Evolutionary conservation across 2,888 invertebrate genomes (phyloP).

Genomic region (Alviniconcha strummeri): DNA sequence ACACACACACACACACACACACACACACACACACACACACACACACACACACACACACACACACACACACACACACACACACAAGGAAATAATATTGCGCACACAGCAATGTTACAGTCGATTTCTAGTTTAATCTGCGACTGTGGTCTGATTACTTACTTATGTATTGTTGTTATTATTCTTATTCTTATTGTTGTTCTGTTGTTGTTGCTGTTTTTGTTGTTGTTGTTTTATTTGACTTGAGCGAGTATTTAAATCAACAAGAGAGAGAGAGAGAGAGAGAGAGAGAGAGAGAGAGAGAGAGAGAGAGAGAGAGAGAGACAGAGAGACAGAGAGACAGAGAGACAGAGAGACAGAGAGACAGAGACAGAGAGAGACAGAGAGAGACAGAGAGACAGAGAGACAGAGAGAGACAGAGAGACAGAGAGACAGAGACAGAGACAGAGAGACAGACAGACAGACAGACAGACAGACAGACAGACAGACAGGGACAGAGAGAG

Average conservation of each 20-base stretch:
- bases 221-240: too few relatives aligned
- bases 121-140: too few relatives aligned
- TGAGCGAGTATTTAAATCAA: not conserved
- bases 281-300: too few relatives aligned
- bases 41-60: not conserved
- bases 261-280: not conserved
- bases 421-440: not conserved
- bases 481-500: not conserved
- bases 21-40: not conserved
- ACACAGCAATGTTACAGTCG: not conserved
- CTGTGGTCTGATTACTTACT: not conserved
- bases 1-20: not conserved
- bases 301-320: not conserved
- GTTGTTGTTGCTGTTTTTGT: too few relatives aligned
- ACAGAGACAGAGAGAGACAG: slow-evolving; percentile 2
- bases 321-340: not conserved
- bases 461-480: not conserved
- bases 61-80: not conserved
- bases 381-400: not conserved
- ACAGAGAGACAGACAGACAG: not conserved
- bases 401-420: not conserved
- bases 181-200: too few relatives aligned
- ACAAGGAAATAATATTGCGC: not conserved
- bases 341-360: slow-evolving; percentile 10
- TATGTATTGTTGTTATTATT: not conserved